Conservation (phyloP, 2,797 vertebrate species). For the Gymnothorax reevesii region DNA sequence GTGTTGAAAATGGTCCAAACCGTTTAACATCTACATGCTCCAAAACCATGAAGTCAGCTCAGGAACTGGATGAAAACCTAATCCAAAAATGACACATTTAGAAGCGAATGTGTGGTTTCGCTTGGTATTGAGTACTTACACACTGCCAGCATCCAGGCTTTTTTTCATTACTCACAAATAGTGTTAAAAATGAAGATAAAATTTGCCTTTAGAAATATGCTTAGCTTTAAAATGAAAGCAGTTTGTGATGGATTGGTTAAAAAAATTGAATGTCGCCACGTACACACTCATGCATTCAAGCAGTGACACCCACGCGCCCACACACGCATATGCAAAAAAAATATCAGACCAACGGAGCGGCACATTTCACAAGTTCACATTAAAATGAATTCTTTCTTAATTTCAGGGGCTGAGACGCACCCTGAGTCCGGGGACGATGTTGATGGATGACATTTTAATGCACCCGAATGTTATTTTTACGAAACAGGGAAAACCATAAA, state of each 20-base stretch:
- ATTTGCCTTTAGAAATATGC: background rate
- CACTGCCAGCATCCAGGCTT: background rate
- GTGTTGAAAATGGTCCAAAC: background rate
- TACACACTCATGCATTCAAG: background rate
- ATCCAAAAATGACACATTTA: background rate
- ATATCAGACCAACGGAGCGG: slow-evolving; percentile 72
- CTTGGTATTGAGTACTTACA: background rate
- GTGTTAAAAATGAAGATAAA: background rate
- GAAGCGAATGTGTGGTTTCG: background rate
- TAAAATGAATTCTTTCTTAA: slow-evolving; percentile 97
- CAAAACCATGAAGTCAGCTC: background rate
- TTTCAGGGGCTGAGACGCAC: slow-evolving; percentile 84
- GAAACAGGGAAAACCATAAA: slow-evolving; percentile 99
- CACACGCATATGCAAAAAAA: slow-evolving; percentile 46
- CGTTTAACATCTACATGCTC: background rate
- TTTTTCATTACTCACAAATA: background rate
- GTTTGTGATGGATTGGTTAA: background rate
- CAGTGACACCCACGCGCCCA: background rate
- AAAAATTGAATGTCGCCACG: background rate
- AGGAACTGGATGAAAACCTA: too few species aligned
- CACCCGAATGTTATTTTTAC: slow-evolving; percentile 99
- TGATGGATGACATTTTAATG: slow-evolving; percentile 99
- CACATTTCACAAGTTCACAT: slow-evolving; percentile 83
- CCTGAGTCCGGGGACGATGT: slow-evolving; percentile 84
- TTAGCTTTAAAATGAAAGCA: background rate